Evolutionary conservation across 2,797 vertebrate species (phyloP), one percentile per base, ranked within the genome.

Genomic region (Pipistrellus pipistrellus): DNA sequence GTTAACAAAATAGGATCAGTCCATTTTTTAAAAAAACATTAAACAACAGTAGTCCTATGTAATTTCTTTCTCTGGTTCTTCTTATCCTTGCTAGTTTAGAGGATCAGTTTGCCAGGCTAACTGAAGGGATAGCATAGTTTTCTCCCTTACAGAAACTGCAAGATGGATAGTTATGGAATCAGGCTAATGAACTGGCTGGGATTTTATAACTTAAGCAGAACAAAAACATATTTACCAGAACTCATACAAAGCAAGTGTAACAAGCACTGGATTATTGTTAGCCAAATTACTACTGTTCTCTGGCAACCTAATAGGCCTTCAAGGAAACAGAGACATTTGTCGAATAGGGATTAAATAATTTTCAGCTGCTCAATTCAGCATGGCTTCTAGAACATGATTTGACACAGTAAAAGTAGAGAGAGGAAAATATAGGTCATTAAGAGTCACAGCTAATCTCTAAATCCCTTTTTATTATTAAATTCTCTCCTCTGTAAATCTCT

Each of bases 351-450:
- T 46, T 25, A 75, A 90, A 32, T 59, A 2, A 41, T 53, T 92
- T 86, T 82, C 30, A 85, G 51, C 59, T 76, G 38, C 6, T 48
- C 15, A 6, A 10, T 53, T 85, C 35, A 62, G 21, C 11, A 9
- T 64, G 11, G 30, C 71, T 84, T 93, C 53, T 27, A 93, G 62
- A 86, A 69, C 7, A 57, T 69, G 71, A 80, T 55, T 80, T 83
- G 59, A 85, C 1, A 48, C 0, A 18, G 46, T 68, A n/a, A 53
- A 81, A 46, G 2, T 25, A 30, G 53, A 71, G 21, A 59, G 17
- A 71, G 46, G 23, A 71, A 86, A 75, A 94, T 13, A 32, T 8
- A 9, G 18, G 12, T 73, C 68, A 77, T 21, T 38, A 76, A 71
- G 51, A 90, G 64, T 46, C 57, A 62, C 62, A 48, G 15, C 41